Conservation (phyloP, 2,797 vertebrate species). For the Acrossocheilus fasciatus region DNA sequence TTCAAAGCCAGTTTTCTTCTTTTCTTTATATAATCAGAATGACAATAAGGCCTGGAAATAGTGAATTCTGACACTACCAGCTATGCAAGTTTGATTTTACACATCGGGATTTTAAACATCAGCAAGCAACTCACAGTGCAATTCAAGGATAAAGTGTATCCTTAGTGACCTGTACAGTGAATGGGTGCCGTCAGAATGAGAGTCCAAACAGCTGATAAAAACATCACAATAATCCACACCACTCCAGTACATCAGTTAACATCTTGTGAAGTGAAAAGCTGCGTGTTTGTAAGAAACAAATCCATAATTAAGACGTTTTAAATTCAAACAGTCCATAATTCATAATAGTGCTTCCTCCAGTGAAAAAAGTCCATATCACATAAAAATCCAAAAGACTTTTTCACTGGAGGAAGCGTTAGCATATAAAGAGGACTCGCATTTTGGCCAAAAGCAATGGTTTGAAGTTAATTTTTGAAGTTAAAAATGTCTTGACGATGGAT, state of each 20-base stretch:
- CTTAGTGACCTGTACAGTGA: neutral
- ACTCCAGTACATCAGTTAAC: neutral
- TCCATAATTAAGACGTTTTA: neutral
- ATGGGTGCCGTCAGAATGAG: neutral
- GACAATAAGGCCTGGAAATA: neutral
- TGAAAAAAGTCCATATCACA: too few relatives aligned
- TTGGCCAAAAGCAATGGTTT: neutral
- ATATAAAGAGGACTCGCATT: neutral
- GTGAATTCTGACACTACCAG: neutral
- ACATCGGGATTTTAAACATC: neutral
- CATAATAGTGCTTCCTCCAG: neutral
- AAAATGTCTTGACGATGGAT: neutral
- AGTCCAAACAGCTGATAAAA: neutral
- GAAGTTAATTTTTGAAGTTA: neutral
- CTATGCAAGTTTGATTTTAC: neutral
- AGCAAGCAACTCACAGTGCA: neutral
- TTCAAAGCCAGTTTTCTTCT: neutral
- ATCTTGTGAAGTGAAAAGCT: neutral
- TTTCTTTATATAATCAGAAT: conserved; percentile 1
- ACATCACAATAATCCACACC: neutral
- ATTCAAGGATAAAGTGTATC: neutral
- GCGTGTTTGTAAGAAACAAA: neutral
- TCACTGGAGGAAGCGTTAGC: too few relatives aligned
- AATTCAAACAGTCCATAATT: neutral
- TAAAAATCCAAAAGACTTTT: too few relatives aligned